These are phyloP conservation scores for Acanthosepion pharaonis DNA, from an alignment of 2,888 invertebrate species.

Conservation along the genomic window DNA sequence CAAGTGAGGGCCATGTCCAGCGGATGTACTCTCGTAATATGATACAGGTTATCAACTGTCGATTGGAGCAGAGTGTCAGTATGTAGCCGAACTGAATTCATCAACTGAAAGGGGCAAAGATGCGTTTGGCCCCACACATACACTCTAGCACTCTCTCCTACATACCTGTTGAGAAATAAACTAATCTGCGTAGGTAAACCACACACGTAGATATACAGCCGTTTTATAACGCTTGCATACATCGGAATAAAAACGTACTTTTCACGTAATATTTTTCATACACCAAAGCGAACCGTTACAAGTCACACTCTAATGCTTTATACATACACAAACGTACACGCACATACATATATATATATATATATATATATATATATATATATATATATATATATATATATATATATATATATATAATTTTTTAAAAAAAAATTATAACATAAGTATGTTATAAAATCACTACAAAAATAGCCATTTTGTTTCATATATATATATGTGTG, in stretches of 20 bases:
- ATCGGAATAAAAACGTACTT: background rate
- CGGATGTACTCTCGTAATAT: background rate
- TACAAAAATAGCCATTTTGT: no score
- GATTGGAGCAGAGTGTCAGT: constrained; percentile 33
- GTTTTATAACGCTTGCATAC: background rate
- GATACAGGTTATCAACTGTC: constrained; percentile 33
- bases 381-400: no score
- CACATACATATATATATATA: background rate
- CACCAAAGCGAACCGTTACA: background rate
- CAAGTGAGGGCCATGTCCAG: constrained; percentile 33
- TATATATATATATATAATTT: no score
- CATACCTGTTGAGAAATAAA: background rate
- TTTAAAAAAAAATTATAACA: no score
- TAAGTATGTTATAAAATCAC: no score
- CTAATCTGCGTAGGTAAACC: background rate
- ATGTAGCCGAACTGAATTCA: background rate
- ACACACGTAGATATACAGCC: no score
- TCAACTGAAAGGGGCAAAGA: constrained; percentile 15
- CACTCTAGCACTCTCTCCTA: background rate
- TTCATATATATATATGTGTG: no score
- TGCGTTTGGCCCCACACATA: background rate
- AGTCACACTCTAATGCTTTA: background rate
- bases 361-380: no score
- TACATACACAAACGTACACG: background rate
- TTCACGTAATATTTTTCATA: background rate